Percentiles rank a stretch among this genome's conserved stretches.
Conservation (phyloP, 2,888 invertebrate species). For the Aspidapion aeneum region DNA sequence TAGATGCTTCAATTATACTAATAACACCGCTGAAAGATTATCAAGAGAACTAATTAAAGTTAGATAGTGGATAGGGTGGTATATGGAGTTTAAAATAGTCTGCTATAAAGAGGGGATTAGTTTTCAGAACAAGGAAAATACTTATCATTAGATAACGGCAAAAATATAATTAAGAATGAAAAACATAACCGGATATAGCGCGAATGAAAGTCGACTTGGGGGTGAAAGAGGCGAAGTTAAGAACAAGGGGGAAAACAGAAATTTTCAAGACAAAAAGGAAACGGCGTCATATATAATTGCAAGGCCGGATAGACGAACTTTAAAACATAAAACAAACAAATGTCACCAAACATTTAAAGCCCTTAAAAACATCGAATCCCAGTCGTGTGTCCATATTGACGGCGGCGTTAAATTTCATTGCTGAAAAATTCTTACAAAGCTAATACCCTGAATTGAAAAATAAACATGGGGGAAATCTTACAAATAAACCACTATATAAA, state of each 20-base stretch:
- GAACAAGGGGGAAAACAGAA: background rate
- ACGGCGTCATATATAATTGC: background rate
- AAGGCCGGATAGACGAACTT: background rate
- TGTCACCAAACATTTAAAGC: background rate
- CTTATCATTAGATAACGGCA: constrained; percentile 48
- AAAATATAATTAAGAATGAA: constrained; percentile 48
- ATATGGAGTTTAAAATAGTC: constrained; percentile 13
- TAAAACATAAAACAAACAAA: background rate
- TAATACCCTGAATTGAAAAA: background rate
- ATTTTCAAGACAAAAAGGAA: background rate
- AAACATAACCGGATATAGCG: constrained; percentile 45
- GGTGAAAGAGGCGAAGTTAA: background rate
- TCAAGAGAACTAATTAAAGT: no score
- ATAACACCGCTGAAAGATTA: no score
- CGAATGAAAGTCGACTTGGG: constrained; percentile 42
- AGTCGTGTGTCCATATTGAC: background rate
- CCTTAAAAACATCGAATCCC: background rate
- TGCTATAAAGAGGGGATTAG: constrained; percentile 20
- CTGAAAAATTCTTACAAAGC: background rate
- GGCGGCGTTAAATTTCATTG: background rate
- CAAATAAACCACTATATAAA: background rate
- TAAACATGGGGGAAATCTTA: background rate
- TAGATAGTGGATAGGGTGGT: background rate
- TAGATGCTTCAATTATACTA: no score
- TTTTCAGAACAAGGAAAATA: constrained; percentile 44